These are phyloP conservation scores for Coelinius sp. DNA, from an alignment of 2,888 invertebrate species.

Conservation along the genomic window DNA sequence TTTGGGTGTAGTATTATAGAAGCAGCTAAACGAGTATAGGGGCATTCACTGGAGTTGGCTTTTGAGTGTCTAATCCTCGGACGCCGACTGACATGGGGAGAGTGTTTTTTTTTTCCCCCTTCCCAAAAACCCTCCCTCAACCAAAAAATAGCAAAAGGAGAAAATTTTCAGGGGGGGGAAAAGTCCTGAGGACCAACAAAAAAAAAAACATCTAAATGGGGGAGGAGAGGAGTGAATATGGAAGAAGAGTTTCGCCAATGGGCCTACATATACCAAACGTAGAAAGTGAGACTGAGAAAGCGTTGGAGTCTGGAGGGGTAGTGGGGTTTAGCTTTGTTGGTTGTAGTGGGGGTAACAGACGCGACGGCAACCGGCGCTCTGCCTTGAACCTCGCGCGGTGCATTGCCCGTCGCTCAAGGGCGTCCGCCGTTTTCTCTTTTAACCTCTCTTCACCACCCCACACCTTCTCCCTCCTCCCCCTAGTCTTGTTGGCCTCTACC, in stretches of 20 bases:
- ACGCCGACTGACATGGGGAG: background rate
- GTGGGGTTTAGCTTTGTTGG: background rate
- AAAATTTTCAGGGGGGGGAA: background rate
- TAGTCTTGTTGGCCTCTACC: constrained; percentile 21
- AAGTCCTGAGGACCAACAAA: background rate
- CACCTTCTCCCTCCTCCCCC: constrained; percentile 17
- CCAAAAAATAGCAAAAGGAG: background rate
- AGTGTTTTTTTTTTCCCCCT: no score
- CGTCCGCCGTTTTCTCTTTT: constrained; percentile 63
- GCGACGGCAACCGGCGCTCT: constrained; percentile 65
- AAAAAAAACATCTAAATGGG: constrained; percentile 30
- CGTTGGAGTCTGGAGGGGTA: constrained; percentile 40
- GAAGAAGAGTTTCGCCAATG: background rate
- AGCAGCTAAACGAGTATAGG: background rate
- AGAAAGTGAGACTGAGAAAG: constrained; percentile 34
- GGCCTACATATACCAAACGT: background rate
- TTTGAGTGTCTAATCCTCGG: constrained; percentile 22
- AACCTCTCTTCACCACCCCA: constrained; percentile 28
- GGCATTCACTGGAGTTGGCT: constrained; percentile 22
- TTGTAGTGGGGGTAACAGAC: constrained; percentile 33
- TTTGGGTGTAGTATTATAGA: constrained; percentile 24
- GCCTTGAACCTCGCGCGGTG: constrained; percentile 71
- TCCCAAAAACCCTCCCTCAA: background rate
- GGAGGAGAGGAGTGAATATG: constrained; percentile 14
- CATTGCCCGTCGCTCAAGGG: constrained; percentile 71